Base-by-base conservation (phyloP, 2,888 invertebrate genomes). In the Drosophila recens region DNA sequence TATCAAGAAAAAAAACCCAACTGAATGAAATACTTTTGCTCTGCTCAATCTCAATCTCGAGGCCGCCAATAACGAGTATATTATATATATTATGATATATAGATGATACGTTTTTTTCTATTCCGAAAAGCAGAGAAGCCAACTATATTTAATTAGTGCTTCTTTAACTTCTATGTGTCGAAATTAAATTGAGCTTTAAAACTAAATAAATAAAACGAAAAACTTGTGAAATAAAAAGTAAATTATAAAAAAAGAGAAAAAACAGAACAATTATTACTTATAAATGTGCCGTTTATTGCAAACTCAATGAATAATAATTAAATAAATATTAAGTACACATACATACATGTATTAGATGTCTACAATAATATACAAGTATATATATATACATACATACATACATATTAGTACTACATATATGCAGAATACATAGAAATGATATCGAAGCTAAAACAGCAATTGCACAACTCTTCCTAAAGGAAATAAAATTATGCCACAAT, bases 121-220 rank as follows among this genome's bases (percentile, higher is more conserved):
- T 27, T 46, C 49, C 34, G 36, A 38, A n/a, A 46, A 34, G 17
- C n/a, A n/a, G 51, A 15, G 51, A 57, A 74, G 75, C 57, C 65
- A 70, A 75, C 63, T 75, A 48, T 40, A 36, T 52, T 73, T 72
- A 83, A 56, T 73, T 72, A 83, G 61, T 64, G 80, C 71, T 81
- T 65, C 80, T 63, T 59, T 38, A 54, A 49, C 43, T 79, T 83
- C 74, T 83, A 87, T 67, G 75, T 88, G 87, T 83, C 87, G 72
- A 89, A 86, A 83, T 89, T 89, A 57, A 89, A 89, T 89, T 89
- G 88, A 89, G 90, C 88, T 85, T 85, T 85, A 83, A 83, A 82
- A 71, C 56, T 30, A 34, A n/a, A 27, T 13, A 67, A 49, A 43
- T 72, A 43, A 51, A 42, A 62, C 62, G 40, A 64, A 17, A 52